Base-by-base conservation (phyloP, 53 echinoderm and acorn worm species). In the Echinarachnius parma region DNA sequence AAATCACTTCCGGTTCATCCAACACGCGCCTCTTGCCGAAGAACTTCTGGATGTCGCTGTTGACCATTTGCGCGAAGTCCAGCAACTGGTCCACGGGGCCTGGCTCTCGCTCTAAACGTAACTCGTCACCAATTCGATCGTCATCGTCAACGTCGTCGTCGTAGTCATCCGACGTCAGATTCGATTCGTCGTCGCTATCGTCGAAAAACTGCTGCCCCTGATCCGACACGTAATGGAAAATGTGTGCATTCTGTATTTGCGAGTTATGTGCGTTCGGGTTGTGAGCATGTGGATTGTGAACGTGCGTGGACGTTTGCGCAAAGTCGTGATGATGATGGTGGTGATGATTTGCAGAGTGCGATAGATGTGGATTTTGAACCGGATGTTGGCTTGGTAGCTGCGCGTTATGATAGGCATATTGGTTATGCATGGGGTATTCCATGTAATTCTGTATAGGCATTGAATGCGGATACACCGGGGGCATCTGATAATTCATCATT, bases 41-140 rank as follows among this genome's bases (percentile, higher is more conserved):
- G 76, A 81, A 96, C 61, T 86, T 87, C 70, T 96, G 96, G 39
- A 96, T 96, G 47, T 96, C 96, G 14, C 60, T 69, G 53, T 85
- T 96, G 34, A 91, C 91, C 66, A 82, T 84, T 42, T 96, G 85
- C 31, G 85, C 96, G 52, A 91, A 96, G 66, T 79, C 63, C 32
- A 96, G 60, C 11, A 96, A 71, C 54, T 88, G 91, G 34, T 91
- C 82, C 48, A 85, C 84, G 28, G 82, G 82, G 53, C 79, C 85
- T 20, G 91, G 96, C 64, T 88, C 91, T 15, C 75, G n/a, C 18
- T 84, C 95, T 11, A 34, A 33, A 9, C 53, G 42, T 10, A 69
- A 75, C 8, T 76, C 78, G 3, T 59, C 76, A 60, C 82, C 78
- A 47, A 86, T 86, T 37, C 61, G 59, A n/a, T 64, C 78, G 8